Percentiles rank a stretch among this genome's conserved stretches.
Conservation (phyloP, 1,140 invertebrate species). For the Leptinotarsa defecta region DNA sequence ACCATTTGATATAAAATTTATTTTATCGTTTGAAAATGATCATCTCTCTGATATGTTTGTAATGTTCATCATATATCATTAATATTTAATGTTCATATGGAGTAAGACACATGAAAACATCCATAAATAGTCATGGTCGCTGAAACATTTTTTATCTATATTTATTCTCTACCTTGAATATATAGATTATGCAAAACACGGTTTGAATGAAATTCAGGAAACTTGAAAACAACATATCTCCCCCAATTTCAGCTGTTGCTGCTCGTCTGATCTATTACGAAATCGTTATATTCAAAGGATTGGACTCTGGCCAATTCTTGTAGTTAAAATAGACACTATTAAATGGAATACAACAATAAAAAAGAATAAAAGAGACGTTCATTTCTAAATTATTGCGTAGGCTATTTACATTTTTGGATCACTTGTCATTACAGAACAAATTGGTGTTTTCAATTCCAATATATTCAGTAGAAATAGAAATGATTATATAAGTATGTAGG, state of each 20-base stretch:
- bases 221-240: neutral
- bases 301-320: neutral
- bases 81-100: too few species aligned
- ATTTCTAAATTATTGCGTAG: neutral
- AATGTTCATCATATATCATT: too few species aligned
- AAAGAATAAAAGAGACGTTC: neutral
- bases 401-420: neutral
- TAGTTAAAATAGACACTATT: constrained; percentile 12
- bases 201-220: neutral
- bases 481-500: neutral
- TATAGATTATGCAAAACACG: too few species aligned
- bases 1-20: too few species aligned
- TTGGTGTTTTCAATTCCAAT: neutral
- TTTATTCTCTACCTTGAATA: too few species aligned
- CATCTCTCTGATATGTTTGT: too few species aligned
- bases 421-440: neutral
- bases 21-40: too few species aligned
- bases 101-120: too few species aligned
- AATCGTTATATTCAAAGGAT: constrained; percentile 7
- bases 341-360: neutral
- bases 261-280: neutral
- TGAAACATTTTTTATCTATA: too few species aligned
- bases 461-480: neutral
- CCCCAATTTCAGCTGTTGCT: neutral
- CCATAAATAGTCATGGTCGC: too few species aligned